Evolutionary conservation across 2,888 invertebrate species (phyloP).

Genomic region (Muschampia plurimacula): DNA sequence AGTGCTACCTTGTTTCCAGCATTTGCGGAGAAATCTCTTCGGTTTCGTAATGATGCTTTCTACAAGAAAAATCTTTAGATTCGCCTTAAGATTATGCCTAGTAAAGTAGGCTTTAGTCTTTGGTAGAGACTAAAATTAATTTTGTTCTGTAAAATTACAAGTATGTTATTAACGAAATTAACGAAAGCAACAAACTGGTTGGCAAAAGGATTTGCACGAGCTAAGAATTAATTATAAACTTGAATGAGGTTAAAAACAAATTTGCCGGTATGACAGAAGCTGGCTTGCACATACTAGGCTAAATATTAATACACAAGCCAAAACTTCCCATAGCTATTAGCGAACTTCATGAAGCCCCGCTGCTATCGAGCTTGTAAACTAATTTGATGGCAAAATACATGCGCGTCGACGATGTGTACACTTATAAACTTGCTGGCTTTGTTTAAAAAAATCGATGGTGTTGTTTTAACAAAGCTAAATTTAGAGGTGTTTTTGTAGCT

Average conservation of each 20-base stretch:
- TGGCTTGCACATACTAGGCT: slow-evolving; percentile 20
- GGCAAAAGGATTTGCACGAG: background rate
- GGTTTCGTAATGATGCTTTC: too few relatives aligned
- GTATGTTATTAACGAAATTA: too few relatives aligned
- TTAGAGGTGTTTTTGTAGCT: slow-evolving; percentile 26
- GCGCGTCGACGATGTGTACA: slow-evolving; percentile 7
- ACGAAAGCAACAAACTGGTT: too few relatives aligned
- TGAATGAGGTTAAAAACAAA: slow-evolving; percentile 21
- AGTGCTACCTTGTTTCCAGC: too few relatives aligned
- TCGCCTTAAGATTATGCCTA: too few relatives aligned
- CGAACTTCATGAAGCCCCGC: slow-evolving; percentile 35
- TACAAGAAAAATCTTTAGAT: too few relatives aligned
- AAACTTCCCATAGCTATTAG: slow-evolving; percentile 38
- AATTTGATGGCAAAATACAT: slow-evolving; percentile 31
- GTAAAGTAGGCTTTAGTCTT: too few relatives aligned
- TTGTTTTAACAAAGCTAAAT: slow-evolving; percentile 31
- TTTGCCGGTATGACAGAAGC: slow-evolving; percentile 27
- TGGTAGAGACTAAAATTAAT: too few relatives aligned
- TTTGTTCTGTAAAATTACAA: too few relatives aligned
- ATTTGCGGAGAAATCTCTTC: too few relatives aligned
- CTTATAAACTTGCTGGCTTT: slow-evolving; percentile 13
- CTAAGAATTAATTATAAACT: slow-evolving; percentile 27
- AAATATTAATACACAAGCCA: slow-evolving; percentile 31
- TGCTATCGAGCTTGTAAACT: slow-evolving; percentile 37
- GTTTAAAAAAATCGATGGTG: slow-evolving; percentile 30